These are phyloP conservation scores for Brachionus plicatilis DNA, from an alignment of 1,140 invertebrate species.

Conservation along the genomic window DNA sequence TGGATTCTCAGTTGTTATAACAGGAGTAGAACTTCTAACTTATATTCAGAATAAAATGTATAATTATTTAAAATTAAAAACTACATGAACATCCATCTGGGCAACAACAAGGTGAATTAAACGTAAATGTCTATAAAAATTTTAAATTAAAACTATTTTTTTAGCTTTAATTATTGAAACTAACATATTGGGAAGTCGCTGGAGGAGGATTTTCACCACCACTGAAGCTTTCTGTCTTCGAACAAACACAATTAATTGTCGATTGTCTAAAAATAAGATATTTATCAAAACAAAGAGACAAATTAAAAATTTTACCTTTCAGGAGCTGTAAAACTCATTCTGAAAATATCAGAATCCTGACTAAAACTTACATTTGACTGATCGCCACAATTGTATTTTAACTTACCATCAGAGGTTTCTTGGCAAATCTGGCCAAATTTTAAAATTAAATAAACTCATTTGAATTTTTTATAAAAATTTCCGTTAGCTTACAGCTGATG, in stretches of 20 bases:
- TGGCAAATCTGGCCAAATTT: slow-evolving; percentile 12
- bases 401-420: neutral
- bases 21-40: too few species aligned
- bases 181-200: neutral
- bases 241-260: neutral
- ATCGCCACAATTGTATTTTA: slow-evolving; percentile 11
- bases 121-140: neutral
- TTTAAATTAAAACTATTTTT: too few species aligned
- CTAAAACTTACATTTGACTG: neutral
- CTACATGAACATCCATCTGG: slow-evolving; percentile 15
- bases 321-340: neutral
- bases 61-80: too few species aligned
- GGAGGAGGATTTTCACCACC: neutral
- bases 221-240: neutral
- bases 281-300: neutral
- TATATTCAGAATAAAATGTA: too few species aligned
- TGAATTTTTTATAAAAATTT: too few species aligned
- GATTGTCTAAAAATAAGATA: neutral
- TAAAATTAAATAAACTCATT: neutral
- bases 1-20: neutral
- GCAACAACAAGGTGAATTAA: slow-evolving; percentile 32
- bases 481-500: neutral
- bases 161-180: too few species aligned
- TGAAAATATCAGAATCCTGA: neutral
- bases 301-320: neutral